Conservation (phyloP, 1,140 invertebrate genomes). For the Camponotus floridanus region DNA sequence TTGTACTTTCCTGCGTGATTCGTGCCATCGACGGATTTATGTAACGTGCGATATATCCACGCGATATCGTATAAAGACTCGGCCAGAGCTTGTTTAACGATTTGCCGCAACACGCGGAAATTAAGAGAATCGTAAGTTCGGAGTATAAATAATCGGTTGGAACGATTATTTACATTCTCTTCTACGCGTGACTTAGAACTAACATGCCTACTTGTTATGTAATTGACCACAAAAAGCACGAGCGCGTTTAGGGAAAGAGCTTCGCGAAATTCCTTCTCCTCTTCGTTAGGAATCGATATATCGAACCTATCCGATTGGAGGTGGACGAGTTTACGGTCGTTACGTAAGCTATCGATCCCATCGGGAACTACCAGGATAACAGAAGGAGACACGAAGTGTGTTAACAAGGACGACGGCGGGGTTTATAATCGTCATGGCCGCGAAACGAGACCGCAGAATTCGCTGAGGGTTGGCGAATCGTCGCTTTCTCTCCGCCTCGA, state of each 20-base stretch:
- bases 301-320: constrained; percentile 37
- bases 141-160: not conserved
- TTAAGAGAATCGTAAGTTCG: constrained; percentile 2
- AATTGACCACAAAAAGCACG: no score
- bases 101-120: not conserved
- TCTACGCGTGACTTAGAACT: no score
- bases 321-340: constrained; percentile 66
- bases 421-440: constrained; percentile 32
- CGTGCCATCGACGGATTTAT: constrained; percentile 24
- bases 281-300: constrained; percentile 20
- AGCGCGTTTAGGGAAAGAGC: no score
- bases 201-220: no score
- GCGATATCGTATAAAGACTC: not conserved
- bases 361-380: constrained; percentile 83
- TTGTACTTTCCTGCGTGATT: constrained; percentile 22
- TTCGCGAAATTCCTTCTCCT: not conserved
- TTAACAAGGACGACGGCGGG: constrained; percentile 34
- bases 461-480: constrained; percentile 43
- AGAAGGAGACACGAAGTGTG: constrained; percentile 72
- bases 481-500: constrained; percentile 37
- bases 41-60: not conserved
- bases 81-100: not conserved
- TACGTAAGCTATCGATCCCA: constrained; percentile 85
- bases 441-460: constrained; percentile 36
- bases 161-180: no score